A percentile compares a stretch with the other conserved stretches of the same genome.
These are phyloP conservation scores for Andinoacara biseriatus DNA, from an alignment of 2,113 vertebrate species.

Conservation along the genomic window DNA sequence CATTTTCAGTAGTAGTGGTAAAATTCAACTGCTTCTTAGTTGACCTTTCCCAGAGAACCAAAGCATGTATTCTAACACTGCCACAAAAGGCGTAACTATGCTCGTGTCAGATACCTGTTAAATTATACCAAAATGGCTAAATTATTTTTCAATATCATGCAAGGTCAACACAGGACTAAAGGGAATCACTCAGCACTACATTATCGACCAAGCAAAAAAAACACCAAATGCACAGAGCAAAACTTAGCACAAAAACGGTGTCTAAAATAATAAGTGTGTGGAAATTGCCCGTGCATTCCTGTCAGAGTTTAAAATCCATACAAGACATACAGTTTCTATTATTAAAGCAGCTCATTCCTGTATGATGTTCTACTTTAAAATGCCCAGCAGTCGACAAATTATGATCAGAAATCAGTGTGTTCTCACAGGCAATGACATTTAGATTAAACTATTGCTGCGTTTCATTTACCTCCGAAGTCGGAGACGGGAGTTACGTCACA, in stretches of 20 bases:
- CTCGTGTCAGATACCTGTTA: not conserved
- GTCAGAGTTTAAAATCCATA: not conserved
- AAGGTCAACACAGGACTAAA: slow-evolving; percentile 8
- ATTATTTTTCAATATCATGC: slow-evolving; percentile 25
- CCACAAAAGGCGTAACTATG: not conserved
- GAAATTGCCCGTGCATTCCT: slow-evolving; percentile 5
- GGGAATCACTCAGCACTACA: not conserved
- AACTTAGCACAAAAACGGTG: not conserved
- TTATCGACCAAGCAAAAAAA: not conserved
- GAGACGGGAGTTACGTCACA: too few species aligned
- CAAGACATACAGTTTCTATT: not conserved
- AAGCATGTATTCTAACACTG: not conserved
- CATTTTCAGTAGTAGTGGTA: not conserved
- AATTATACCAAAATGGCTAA: not conserved
- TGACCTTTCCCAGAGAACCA: slow-evolving; percentile 5
- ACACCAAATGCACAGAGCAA: not conserved
- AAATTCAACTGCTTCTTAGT: not conserved
- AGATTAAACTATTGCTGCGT: not conserved
- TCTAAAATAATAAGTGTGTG: not conserved
- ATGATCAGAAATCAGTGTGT: slow-evolving; percentile 1
- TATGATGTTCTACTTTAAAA: not conserved
- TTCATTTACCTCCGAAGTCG: not conserved
- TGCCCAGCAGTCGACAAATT: not conserved
- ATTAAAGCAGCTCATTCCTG: not conserved
- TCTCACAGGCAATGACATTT: not conserved